Evolutionary conservation across 37 sponge, comb jelly and placozoan genomes (phyloP), one percentile per base, ranked within the genome.

Genomic region (Cliona cf. orientalis): DNA sequence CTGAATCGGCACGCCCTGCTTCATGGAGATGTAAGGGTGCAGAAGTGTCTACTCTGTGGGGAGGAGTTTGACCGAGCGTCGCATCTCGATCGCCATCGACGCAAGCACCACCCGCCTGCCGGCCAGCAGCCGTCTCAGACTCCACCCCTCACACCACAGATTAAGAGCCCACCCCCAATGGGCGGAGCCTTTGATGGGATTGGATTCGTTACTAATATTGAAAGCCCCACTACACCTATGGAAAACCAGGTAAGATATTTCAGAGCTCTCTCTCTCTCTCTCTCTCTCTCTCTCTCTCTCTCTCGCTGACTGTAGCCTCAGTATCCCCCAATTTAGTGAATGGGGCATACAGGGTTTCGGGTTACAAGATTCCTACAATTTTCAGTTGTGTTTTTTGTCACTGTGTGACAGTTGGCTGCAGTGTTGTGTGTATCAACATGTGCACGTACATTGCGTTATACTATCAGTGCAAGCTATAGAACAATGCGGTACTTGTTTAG

Each of bases 21-120:
- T 12, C 87, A 91, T 56, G 60, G 64, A 38, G 69, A 86, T 7
- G 71, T 87, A 0, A 42, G 43, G 39, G 64, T 87, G 59, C 75
- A 79, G 69, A 83, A 83, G 56, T 91, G 92, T 43, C 73, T 76
- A 36, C 66, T 75, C 23, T 91, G 92, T 74, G 92, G 88, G 57
- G 92, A 91, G 75, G 92, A 91, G 64, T 91, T 91, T 72, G 80
- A 69, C 39, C 62, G 88, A 17, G 92, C 92, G 6, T 91, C 87
- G 28, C 87, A 87, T 53, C 61, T 91, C 46, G 87, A 91, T 69
- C 86, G 85, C 11, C 92, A 91, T 75, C 55, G 92, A 36, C 46
- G 88, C 14, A 79, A 81, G 58, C 58, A 75, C 63, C 92, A 91
- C 71, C 72, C 80, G 5, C 84, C 84, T 21, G 89, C 74, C 11